These are phyloP conservation scores for Perdita meconis DNA, from an alignment of 2,888 invertebrate species.

Conservation along the genomic window DNA sequence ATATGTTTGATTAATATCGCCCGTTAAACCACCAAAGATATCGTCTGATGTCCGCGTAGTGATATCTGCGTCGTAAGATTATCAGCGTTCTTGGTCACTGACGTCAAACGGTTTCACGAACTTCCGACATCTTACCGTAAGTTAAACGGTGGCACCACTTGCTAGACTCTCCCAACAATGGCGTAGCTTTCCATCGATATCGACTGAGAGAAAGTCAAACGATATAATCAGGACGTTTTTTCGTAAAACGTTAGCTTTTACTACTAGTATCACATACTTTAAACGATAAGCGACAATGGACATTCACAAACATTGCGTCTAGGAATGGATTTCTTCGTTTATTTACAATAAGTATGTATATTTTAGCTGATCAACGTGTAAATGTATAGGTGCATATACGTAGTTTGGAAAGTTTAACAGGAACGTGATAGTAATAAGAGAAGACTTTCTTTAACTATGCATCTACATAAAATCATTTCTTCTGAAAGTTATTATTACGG, in stretches of 20 bases:
- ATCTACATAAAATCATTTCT: no score
- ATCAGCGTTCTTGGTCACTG: constrained; percentile 62
- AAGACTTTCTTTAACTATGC: no score
- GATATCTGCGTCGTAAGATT: constrained; percentile 62
- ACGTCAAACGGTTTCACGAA: constrained; percentile 61
- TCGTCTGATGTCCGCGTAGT: constrained; percentile 49
- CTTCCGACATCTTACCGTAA: constrained; percentile 40
- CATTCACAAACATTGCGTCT: background rate
- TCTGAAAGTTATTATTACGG: background rate
- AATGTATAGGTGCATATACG: no score
- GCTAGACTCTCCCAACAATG: constrained; percentile 24
- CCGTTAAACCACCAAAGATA: constrained; percentile 42
- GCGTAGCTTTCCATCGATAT: constrained; percentile 42
- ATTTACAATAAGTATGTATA: no score
- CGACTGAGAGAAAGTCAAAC: constrained; percentile 41
- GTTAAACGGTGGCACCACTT: constrained; percentile 62
- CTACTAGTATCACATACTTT: background rate
- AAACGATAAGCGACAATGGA: constrained; percentile 5
- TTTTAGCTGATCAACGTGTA: no score
- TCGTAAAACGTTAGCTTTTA: background rate
- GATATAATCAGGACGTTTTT: constrained; percentile 2
- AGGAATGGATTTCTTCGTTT: background rate
- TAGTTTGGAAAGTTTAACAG: no score
- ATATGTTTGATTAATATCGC: constrained; percentile 34
- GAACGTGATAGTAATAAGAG: no score